Evolutionary conservation across 2,797 vertebrate genomes (phyloP).

Genomic region (Monodelphis domestica): DNA sequence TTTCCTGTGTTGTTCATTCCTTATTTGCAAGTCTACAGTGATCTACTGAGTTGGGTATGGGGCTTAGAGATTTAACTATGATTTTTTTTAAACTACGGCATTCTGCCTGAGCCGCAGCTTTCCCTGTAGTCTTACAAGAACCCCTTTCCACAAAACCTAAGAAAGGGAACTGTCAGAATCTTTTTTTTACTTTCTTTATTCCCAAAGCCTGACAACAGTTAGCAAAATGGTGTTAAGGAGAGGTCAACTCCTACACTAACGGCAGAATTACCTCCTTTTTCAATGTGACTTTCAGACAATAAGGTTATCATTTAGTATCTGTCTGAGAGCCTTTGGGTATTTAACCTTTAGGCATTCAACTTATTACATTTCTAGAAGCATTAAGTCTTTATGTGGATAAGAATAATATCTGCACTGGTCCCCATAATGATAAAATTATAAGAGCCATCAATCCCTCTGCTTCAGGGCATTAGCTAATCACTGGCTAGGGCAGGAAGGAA

Average conservation of each 20-base stretch:
- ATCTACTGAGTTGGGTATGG: not conserved
- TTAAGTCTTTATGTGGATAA: constrained; percentile 68
- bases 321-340: constrained; percentile 65
- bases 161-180: constrained; percentile 24
- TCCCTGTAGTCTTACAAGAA: not conserved
- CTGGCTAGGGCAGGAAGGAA: not conserved
- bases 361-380: constrained; percentile 74
- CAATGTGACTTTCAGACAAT: constrained; percentile 56
- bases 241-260: constrained; percentile 37
- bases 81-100: not conserved
- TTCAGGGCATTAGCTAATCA: constrained; percentile 51
- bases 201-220: constrained; percentile 14
- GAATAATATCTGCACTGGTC: constrained; percentile 51
- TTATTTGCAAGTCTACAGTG: not conserved
- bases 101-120: not conserved
- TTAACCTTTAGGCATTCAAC: constrained; percentile 57
- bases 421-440: constrained; percentile 70
- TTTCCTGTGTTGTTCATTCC: not conserved
- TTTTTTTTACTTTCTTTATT: constrained; percentile 39
- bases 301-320: constrained; percentile 59
- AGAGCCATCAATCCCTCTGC: constrained; percentile 55
- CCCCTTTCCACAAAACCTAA: not conserved
- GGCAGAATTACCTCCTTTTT: constrained; percentile 54
- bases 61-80: not conserved
- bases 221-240: constrained; percentile 20